A percentile compares a stretch with the other conserved stretches of the same genome.
Conservation (phyloP, 1,140 invertebrate species). For the Epicauta chinensis region DNA sequence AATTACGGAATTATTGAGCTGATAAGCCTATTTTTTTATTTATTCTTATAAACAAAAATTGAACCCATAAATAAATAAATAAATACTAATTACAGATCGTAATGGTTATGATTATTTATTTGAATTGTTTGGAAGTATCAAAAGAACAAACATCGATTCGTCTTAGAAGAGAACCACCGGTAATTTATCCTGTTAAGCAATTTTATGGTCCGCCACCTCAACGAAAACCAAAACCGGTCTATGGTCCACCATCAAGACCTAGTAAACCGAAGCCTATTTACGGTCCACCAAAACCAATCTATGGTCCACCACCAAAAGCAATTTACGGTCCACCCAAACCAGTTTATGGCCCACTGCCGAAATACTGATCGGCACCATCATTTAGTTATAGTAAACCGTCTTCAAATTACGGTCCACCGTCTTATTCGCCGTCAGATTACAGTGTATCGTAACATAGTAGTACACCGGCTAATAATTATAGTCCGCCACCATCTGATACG, state of each 20-base stretch:
- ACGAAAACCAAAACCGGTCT: slow-evolving; percentile 7
- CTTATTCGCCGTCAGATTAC: neutral
- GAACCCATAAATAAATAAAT: too few species aligned
- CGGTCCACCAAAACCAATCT: slow-evolving; percentile 14
- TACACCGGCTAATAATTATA: slow-evolving; percentile 7
- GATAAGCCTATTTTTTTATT: too few species aligned
- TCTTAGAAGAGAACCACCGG: slow-evolving; percentile 2
- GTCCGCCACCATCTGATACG: slow-evolving; percentile 3
- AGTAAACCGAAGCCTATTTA: slow-evolving; percentile 12
- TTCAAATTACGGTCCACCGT: slow-evolving; percentile 9
- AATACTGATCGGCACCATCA: slow-evolving; percentile 12
- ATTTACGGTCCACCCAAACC: slow-evolving; percentile 9
- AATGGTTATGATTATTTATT: too few species aligned
- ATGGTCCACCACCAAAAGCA: slow-evolving; percentile 9
- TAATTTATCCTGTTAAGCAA: slow-evolving; percentile 10
- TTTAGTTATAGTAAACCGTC: slow-evolving; percentile 5
- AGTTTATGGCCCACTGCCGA: slow-evolving; percentile 5
- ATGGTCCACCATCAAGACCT: slow-evolving; percentile 15
- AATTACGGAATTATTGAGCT: too few species aligned
- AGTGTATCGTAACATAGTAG: too few species aligned
- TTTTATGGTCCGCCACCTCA: slow-evolving; percentile 13
- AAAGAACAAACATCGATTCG: neutral
- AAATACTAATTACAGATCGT: too few species aligned
- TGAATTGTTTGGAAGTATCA: too few species aligned
- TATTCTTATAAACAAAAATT: too few species aligned